Percentiles rank a stretch among this genome's conserved stretches.
Evolutionary conservation across 2,797 vertebrate species (phyloP).

Genomic region (Sternotherus odoratus): DNA sequence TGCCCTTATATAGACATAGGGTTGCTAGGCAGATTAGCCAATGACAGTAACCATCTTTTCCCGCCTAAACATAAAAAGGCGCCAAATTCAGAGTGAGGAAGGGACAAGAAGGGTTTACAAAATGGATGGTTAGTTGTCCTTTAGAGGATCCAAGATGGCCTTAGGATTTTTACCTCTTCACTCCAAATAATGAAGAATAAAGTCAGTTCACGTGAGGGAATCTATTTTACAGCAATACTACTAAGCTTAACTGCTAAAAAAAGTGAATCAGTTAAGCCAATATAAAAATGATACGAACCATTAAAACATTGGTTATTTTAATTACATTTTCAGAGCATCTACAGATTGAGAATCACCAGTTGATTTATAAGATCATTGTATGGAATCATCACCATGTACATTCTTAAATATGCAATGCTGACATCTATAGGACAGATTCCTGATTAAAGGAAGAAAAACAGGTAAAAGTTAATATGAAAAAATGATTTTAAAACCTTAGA

Average conservation of each 20-base stretch:
- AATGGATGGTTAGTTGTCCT: no score
- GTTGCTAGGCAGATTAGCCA: no score
- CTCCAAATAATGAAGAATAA: background rate
- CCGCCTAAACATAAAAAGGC: no score
- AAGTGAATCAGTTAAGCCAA: background rate
- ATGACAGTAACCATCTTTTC: no score
- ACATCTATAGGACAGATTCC: background rate
- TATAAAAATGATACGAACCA: background rate
- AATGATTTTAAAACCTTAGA: background rate
- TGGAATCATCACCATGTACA: background rate
- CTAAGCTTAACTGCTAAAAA: background rate
- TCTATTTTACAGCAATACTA: background rate
- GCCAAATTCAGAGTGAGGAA: no score
- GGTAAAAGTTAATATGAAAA: background rate
- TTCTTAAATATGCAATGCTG: background rate
- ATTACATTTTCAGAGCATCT: background rate
- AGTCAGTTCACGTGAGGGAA: background rate
- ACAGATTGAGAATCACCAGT: background rate
- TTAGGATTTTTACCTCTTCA: no score
- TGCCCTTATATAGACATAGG: no score
- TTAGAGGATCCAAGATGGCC: no score
- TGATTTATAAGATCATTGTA: background rate
- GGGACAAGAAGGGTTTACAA: no score
- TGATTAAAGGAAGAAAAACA: background rate
- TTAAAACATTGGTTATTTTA: background rate